phyloP scores from a whole-genome alignment of 2,888 invertebrate genomes.

The Conus canariensis region DNA sequence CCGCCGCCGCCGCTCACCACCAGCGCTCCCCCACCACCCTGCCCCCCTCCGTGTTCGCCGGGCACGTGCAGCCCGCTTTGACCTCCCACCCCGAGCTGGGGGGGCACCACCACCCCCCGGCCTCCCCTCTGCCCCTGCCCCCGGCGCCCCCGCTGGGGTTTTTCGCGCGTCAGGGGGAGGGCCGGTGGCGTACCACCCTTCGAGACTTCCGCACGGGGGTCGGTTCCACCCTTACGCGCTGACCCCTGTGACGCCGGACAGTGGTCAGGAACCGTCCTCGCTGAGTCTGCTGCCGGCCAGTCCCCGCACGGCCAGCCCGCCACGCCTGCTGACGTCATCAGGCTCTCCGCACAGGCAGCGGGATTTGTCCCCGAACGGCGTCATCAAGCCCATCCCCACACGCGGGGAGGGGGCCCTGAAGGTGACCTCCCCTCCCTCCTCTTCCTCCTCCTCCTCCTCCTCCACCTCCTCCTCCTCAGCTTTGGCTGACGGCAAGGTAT shows the following conservation, averaged over 20 bases:
- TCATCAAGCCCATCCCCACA: constrained; percentile 30
- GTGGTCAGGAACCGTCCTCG: neutral
- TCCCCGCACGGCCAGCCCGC: constrained; percentile 18
- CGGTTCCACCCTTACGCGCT: constrained; percentile 26
- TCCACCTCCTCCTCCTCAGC: neutral
- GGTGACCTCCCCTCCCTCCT: neutral
- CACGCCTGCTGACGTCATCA: neutral
- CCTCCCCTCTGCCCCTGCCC: neutral
- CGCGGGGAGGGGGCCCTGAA: neutral
- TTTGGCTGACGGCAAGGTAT: neutral
- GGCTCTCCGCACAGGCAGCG: neutral
- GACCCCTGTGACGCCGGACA: constrained; percentile 13
- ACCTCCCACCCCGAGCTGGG: neutral
- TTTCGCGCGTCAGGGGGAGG: neutral
- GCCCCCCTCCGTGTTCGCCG: constrained; percentile 38
- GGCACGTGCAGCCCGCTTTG: constrained; percentile 31
- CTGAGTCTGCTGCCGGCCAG: constrained; percentile 13
- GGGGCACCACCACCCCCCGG: neutral
- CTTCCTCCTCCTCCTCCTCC: neutral
- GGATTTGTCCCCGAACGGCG: constrained; percentile 2
- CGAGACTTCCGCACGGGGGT: constrained; percentile 13
- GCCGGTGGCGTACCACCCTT: neutral
- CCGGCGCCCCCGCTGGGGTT: neutral
- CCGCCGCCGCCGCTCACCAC: constrained; percentile 1
- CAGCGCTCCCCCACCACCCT: neutral